Base-by-base conservation (phyloP, 1,140 invertebrate genomes). In the Pseudomyrmex pallidus region DNA sequence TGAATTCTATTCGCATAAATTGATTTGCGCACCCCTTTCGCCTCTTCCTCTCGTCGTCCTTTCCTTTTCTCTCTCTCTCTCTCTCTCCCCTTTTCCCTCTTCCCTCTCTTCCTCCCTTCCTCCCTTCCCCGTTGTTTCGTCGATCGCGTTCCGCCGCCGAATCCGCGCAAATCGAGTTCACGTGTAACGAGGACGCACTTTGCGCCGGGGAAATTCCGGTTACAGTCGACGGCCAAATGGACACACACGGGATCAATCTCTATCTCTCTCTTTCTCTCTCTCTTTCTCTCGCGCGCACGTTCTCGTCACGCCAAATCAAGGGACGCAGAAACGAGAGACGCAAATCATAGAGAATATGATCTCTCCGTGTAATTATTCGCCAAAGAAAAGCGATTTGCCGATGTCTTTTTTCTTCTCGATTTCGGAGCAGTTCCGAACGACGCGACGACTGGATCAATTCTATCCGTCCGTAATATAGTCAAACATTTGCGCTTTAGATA, bases 1-100 rank as follows among this genome's bases (percentile, higher is more conserved):
- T 12, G 76, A 70, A 80, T 80, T 46, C 76, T 50, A 80, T 80
- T 72, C 76, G 76, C 76, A 80, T 80, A 80, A 80, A 80, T 80
- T 80, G 76, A 80, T 80, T 72, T 59, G 54, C 52, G 13, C 64
- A 72, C 54, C 35, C 76, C 66, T 8, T 35, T 35, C 35, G 35
- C 5, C 17, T 20, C 12, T 25, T 54, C 22, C 54, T 35, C 35
- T 35, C 35, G 35, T 7, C 35, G 35, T 35, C 35, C 35, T 35
- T 35, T 35, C 5, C 35, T 35, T 35, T 7, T 35, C 35, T 35
- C 35, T 35, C 35, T 35, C 5, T 5, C 25, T 35, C 25, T 35
- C 25, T 35, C 0, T 35, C 35, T 35, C 35, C 5, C 35, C 35
- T 35, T 35, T 7, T 35, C 35, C 35, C 35, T 35, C 4, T 35